Conservation (phyloP, 2,888 invertebrate species). For the Tanytarsus gracilentus region DNA sequence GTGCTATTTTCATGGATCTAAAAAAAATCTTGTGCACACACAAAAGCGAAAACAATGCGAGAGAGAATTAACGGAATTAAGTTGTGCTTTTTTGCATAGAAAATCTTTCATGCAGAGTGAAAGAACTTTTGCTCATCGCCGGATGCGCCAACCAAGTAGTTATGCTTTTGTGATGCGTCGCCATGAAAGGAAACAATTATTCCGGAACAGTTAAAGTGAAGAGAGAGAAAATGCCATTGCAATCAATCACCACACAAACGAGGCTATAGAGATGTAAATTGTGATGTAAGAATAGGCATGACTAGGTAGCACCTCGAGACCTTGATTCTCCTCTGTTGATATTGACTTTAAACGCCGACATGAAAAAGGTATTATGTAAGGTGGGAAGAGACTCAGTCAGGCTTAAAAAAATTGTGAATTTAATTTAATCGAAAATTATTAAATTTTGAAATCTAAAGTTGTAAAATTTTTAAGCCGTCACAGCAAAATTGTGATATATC, state of each 20-base stretch:
- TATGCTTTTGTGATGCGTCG: neutral
- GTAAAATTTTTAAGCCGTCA: too few relatives aligned
- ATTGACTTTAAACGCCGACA: too few relatives aligned
- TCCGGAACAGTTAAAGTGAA: slow-evolving; percentile 8
- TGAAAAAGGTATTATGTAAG: too few relatives aligned
- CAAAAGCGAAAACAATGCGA: neutral
- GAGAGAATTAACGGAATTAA: slow-evolving; percentile 15
- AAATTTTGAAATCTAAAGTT: too few relatives aligned
- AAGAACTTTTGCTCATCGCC: neutral
- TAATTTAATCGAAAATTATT: too few relatives aligned
- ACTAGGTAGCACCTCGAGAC: neutral
- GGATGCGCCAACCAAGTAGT: neutral
- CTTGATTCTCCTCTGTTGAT: slow-evolving; percentile 26
- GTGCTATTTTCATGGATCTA: neutral
- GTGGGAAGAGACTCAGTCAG: too few relatives aligned
- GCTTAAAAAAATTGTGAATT: too few relatives aligned
- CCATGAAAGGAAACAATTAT: slow-evolving; percentile 14
- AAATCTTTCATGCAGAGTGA: neutral
- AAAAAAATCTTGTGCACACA: neutral
- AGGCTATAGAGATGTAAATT: neutral
- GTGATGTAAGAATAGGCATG: neutral
- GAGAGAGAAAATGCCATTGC: neutral
- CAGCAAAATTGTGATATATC: too few relatives aligned
- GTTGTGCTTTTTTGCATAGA: slow-evolving; percentile 10
- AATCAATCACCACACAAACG: slow-evolving; percentile 17